Evolutionary conservation across 2,888 invertebrate genomes (phyloP).

Genomic region (Deilephila porcellus): DNA sequence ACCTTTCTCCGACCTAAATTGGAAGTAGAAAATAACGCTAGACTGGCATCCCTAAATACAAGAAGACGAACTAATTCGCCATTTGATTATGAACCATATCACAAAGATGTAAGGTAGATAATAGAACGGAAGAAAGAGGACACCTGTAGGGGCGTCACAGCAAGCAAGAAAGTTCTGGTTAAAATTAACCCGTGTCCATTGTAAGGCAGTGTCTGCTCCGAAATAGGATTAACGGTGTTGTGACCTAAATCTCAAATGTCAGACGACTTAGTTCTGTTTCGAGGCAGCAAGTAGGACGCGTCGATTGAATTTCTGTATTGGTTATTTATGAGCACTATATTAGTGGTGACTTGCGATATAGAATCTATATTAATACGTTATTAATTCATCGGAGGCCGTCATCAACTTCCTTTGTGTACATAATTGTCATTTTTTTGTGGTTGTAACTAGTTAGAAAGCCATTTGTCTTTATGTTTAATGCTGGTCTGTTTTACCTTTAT

Average conservation of each 20-base stretch:
- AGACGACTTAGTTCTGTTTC: constrained; percentile 39
- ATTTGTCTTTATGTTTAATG: no score
- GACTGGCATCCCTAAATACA: constrained; percentile 29
- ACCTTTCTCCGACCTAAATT: constrained; percentile 28
- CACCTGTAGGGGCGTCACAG: constrained; percentile 25
- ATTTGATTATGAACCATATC: constrained; percentile 12
- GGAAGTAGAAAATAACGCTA: constrained; percentile 26
- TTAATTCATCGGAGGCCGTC: neutral
- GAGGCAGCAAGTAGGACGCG: constrained; percentile 7
- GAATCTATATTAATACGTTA: neutral
- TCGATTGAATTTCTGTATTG: neutral
- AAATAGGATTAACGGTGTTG: constrained; percentile 51
- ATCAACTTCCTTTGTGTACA: no score
- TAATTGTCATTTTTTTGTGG: no score
- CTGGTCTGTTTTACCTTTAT: no score
- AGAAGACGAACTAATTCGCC: neutral
- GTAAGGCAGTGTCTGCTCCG: constrained; percentile 40
- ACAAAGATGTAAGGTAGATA: neutral
- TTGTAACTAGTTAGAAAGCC: no score
- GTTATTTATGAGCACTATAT: neutral
- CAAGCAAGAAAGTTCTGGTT: constrained; percentile 43
- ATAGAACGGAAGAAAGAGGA: constrained; percentile 12
- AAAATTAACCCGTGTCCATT: constrained; percentile 51
- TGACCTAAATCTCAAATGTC: constrained; percentile 62
- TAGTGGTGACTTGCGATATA: neutral